Evolutionary conservation across 2,797 vertebrate genomes (phyloP).

Genomic region (Crenuchus spilurus): DNA sequence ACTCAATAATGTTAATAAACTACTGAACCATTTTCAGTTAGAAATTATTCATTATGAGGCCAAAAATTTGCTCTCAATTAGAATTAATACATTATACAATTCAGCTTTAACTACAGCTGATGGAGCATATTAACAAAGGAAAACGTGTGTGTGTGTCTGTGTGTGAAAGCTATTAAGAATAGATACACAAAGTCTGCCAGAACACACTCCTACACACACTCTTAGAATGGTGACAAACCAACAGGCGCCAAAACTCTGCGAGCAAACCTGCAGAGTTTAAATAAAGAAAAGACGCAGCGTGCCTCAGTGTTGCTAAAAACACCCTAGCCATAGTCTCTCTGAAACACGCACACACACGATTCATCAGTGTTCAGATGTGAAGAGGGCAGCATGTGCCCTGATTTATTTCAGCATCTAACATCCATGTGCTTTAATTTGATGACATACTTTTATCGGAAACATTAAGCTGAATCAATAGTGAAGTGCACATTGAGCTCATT

Average conservation of each 20-base stretch:
- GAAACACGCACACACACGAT: neutral
- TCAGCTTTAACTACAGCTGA: neutral
- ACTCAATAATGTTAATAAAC: too few species aligned
- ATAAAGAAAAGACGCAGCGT: neutral
- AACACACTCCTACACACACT: constrained; percentile 6
- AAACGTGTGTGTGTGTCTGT: neutral
- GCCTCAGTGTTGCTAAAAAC: neutral
- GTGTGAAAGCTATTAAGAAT: constrained; percentile 8
- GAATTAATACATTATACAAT: neutral
- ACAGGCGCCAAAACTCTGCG: neutral
- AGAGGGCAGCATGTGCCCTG: neutral
- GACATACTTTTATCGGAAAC: neutral
- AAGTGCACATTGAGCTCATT: constrained; percentile 7
- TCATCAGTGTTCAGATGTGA: neutral
- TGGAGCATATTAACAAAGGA: constrained; percentile 15
- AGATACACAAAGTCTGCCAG: constrained; percentile 14
- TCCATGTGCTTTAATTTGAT: neutral
- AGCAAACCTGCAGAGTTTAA: constrained; percentile 6
- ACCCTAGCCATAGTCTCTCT: neutral
- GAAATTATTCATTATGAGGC: neutral
- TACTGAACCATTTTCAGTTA: too few species aligned
- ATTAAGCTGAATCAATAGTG: neutral
- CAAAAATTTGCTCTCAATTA: neutral
- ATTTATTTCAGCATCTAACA: neutral
- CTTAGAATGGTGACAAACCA: neutral